Conservation (phyloP, 2,113 vertebrate genomes). For the Gracilinanus agilis region DNA sequence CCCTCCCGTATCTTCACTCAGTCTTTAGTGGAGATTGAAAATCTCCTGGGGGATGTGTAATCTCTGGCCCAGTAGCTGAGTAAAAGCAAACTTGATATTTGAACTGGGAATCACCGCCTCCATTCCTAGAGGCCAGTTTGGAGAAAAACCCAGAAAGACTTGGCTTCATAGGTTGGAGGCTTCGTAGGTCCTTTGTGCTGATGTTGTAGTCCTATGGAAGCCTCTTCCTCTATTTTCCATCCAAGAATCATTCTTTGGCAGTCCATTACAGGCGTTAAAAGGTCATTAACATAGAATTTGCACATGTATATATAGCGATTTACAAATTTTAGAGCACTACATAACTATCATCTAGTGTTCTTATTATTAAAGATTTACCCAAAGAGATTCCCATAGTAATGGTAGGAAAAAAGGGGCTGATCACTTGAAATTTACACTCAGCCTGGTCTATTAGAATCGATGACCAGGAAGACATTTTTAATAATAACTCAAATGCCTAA, state of each 20-base stretch:
- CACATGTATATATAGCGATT: neutral
- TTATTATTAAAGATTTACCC: neutral
- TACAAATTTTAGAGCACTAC: neutral
- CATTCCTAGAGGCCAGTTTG: neutral
- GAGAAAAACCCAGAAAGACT: neutral
- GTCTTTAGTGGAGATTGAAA: neutral
- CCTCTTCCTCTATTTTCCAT: neutral
- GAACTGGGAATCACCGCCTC: accelerated
- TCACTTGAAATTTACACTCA: neutral
- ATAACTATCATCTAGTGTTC: neutral
- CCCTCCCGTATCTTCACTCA: accelerated
- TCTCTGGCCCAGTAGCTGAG: neutral
- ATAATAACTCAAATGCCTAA: neutral
- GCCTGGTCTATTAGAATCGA: neutral
- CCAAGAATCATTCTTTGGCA: neutral
- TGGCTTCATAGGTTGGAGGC: neutral
- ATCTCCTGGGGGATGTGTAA: neutral
- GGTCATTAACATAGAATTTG: neutral
- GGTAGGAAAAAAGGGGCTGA: neutral
- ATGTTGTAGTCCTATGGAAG: neutral
- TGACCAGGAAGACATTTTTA: neutral
- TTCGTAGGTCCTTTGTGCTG: neutral
- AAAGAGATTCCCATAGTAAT: neutral
- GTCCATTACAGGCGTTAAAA: neutral
- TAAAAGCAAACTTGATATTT: neutral